Conservation (phyloP, 1,140 invertebrate species). For the Macrotrachela quadricornifera region DNA sequence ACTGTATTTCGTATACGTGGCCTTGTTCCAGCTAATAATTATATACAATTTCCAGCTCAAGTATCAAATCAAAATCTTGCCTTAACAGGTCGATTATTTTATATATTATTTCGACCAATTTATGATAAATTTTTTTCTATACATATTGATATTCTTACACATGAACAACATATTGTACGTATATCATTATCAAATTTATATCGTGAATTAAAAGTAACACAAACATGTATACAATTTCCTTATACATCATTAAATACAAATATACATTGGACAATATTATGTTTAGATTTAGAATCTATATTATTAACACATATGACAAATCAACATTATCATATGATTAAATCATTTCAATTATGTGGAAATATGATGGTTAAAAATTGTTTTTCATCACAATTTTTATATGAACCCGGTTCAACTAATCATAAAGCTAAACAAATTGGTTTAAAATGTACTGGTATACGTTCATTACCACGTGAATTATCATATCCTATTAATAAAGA, state of each 20-base stretch:
- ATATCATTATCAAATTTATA: conserved; percentile 29
- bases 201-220: conserved; percentile 29
- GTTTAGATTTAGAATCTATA: conserved; percentile 25
- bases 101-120: conserved; percentile 22
- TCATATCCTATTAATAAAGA: conserved; percentile 19
- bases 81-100: conserved; percentile 25
- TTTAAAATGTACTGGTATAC: too few species aligned
- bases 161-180: conserved; percentile 24
- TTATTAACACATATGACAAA: conserved; percentile 22
- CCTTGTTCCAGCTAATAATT: conserved; percentile 25
- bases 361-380: conserved; percentile 28
- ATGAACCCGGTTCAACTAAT: conserved; percentile 26
- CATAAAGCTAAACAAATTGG: conserved; percentile 21
- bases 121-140: conserved; percentile 28
- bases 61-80: conserved; percentile 23
- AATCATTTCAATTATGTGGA: conserved; percentile 23
- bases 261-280: conserved; percentile 24
- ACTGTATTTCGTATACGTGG: conserved; percentile 25
- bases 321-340: conserved; percentile 22
- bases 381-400: conserved; percentile 24
- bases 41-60: conserved; percentile 27
- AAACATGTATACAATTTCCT: conserved; percentile 30
- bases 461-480: conserved; percentile 19
- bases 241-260: conserved; percentile 22
- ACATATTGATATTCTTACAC: conserved; percentile 26